These are phyloP conservation scores for Embidobia sp. DNA, from an alignment of 2,888 invertebrate species.

Conservation along the genomic window DNA sequence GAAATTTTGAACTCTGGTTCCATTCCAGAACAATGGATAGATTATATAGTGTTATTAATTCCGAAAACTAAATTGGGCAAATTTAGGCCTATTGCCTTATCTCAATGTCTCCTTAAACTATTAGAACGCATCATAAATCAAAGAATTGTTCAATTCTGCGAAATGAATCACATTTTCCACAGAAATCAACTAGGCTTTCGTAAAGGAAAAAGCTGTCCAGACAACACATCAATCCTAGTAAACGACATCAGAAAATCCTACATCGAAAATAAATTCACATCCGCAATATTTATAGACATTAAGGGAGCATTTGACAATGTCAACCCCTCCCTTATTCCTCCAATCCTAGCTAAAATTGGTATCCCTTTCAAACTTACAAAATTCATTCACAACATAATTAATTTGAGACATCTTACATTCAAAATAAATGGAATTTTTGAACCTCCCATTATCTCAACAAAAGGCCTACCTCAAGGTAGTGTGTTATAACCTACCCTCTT, in stretches of 20 bases:
- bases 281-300: neutral
- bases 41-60: neutral
- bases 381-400: neutral
- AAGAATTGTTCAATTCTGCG: neutral
- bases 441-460: neutral
- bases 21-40: neutral
- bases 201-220: neutral
- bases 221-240: neutral
- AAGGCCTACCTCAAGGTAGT: neutral
- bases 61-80: neutral
- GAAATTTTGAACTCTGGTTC: neutral
- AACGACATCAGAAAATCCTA: neutral
- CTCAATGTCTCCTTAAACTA: neutral
- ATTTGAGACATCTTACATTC: neutral
- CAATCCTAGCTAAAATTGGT: neutral
- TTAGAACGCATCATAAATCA: neutral
- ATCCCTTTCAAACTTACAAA: neutral
- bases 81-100: neutral
- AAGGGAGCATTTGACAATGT: conserved; percentile 2
- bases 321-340: neutral
- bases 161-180: neutral
- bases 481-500: too few relatives aligned
- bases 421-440: conserved; percentile 2
- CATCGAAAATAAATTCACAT: neutral
- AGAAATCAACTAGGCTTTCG: neutral